phyloP scores from a whole-genome alignment of 2,888 invertebrate genomes.

The Ectropis crepuscularia region DNA sequence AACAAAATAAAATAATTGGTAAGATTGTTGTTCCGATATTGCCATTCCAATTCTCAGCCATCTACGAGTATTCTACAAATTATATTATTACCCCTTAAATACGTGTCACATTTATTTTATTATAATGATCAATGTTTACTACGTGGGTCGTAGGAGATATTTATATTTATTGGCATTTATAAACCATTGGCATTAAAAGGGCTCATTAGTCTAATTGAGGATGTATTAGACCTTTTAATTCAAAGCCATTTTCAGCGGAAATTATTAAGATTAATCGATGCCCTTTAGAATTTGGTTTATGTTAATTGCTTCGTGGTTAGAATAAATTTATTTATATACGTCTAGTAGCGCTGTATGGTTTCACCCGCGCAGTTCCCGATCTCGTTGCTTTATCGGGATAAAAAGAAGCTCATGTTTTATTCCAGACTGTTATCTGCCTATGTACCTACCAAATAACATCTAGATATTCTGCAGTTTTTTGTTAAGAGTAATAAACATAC shows the following conservation, averaged over 20 bases:
- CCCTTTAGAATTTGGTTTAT: constrained; percentile 10
- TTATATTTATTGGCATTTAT: constrained; percentile 20
- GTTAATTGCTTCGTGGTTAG: constrained; percentile 6
- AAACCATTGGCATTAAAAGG: constrained; percentile 15
- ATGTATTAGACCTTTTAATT: constrained; percentile 23
- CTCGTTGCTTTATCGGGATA: no score
- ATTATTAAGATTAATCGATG: constrained; percentile 17
- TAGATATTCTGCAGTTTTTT: no score
- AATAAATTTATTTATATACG: constrained; percentile 5
- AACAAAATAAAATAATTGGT: no score
- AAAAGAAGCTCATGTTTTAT: no score
- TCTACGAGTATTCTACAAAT: constrained; percentile 3
- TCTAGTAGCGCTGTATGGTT: no score
- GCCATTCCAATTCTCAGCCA: no score
- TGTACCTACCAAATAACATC: no score
- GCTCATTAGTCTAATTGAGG: constrained; percentile 22
- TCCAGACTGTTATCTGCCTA: no score
- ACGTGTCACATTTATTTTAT: constrained; percentile 5
- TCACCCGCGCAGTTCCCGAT: no score
- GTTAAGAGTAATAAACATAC: no score
- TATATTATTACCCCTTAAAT: constrained; percentile 9
- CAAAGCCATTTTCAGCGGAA: constrained; percentile 10
- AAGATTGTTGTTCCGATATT: no score
- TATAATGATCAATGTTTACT: not conserved
- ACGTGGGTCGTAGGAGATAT: constrained; percentile 15